Percentiles rank a stretch among this genome's conserved stretches.
These are phyloP conservation scores for Mactromeris polynyma DNA, from an alignment of 2,888 invertebrate species.

Conservation along the genomic window DNA sequence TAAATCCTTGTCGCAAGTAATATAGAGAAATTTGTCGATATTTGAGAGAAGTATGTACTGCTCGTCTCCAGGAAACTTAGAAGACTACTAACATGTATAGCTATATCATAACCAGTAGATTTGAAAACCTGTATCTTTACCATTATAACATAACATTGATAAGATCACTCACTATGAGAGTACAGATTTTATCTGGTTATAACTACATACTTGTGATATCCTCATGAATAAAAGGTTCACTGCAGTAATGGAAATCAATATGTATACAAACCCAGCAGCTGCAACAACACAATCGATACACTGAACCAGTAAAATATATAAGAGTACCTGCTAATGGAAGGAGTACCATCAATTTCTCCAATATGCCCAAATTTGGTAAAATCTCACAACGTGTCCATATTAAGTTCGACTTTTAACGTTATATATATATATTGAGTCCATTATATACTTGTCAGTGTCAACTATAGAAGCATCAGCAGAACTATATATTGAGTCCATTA, in stretches of 20 bases:
- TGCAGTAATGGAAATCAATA: conserved; percentile 33
- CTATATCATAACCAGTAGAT: no score
- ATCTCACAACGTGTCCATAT: not conserved
- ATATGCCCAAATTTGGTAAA: conserved; percentile 13
- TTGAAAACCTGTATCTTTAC: not conserved
- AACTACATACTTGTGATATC: not conserved
- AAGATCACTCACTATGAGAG: not conserved
- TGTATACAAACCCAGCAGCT: conserved; percentile 5
- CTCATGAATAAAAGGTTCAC: not conserved
- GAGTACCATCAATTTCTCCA: not conserved
- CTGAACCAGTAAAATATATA: not conserved
- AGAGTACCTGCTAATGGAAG: not conserved
- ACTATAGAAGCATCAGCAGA: no score
- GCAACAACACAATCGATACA: conserved; percentile 1
- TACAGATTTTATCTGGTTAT: not conserved
- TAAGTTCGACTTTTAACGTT: not conserved
- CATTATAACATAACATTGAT: not conserved
- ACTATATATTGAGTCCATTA: no score
- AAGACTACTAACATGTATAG: no score
- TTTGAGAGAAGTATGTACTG: no score
- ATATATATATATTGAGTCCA: no score
- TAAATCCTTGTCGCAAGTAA: no score
- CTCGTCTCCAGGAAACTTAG: no score
- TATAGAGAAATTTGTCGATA: no score
- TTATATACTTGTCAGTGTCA: no score